Conservation (phyloP, 2,888 invertebrate species). For the Epistrophella euchroma region DNA sequence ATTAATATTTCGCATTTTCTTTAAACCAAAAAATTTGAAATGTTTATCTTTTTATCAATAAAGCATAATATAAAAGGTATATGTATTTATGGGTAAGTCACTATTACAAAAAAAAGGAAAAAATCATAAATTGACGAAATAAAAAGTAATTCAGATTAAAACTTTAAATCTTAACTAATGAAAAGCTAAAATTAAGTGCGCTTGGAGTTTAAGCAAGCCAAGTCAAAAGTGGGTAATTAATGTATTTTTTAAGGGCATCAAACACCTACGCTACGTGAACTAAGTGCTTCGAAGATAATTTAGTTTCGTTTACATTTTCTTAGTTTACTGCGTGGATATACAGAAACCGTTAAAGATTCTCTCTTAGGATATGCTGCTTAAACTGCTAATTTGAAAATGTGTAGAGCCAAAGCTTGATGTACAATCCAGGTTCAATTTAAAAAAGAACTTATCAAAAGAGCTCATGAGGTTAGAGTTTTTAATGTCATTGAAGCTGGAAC, state of each 20-base stretch:
- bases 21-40: not conserved
- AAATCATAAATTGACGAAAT: not conserved
- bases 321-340: not conserved
- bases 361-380: too few relatives aligned
- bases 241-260: not conserved
- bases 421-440: too few relatives aligned
- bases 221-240: not conserved
- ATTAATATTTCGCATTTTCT: not conserved
- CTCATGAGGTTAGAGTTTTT: too few relatives aligned
- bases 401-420: too few relatives aligned
- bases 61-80: not conserved
- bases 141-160: conserved; percentile 9
- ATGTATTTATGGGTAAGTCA: conserved; percentile 6
- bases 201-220: conserved; percentile 17
- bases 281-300: not conserved
- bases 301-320: not conserved
- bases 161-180: not conserved
- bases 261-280: not conserved
- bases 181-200: conserved; percentile 16
- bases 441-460: too few relatives aligned
- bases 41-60: not conserved
- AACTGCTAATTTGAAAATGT: too few relatives aligned
- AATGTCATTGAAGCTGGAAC: too few relatives aligned
- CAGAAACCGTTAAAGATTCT: too few relatives aligned
- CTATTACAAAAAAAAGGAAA: not conserved